phyloP scores from a whole-genome alignment of 2,113 vertebrate species.

The Serilophus lunatus region DNA sequence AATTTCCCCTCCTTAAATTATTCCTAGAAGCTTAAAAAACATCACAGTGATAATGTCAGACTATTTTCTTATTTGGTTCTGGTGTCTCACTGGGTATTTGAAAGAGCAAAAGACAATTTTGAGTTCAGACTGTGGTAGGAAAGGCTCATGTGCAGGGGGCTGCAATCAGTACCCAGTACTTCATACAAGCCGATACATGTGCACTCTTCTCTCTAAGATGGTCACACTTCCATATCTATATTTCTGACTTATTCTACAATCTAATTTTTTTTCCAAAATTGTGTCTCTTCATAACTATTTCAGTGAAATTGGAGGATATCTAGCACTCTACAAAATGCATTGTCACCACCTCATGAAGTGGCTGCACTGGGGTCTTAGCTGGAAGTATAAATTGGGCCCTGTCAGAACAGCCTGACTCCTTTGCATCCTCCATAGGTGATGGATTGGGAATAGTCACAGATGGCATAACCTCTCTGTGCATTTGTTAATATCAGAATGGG shows the following conservation, averaged over 20 bases:
- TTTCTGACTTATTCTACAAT: not conserved
- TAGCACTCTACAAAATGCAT: not conserved
- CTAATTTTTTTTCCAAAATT: not conserved
- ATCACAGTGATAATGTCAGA: not conserved
- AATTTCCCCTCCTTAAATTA: not conserved
- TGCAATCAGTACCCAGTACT: not conserved
- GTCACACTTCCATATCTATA: rapidly evolving
- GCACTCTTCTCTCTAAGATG: not conserved
- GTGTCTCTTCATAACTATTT: not conserved
- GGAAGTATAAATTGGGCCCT: not conserved
- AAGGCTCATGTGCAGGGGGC: not conserved
- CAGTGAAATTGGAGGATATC: not conserved
- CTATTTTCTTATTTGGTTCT: not conserved
- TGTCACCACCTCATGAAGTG: not conserved
- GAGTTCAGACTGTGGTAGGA: not conserved
- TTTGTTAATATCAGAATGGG: not conserved
- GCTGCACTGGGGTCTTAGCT: not conserved
- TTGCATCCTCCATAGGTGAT: not conserved
- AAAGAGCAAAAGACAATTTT: not conserved
- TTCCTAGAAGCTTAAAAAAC: not conserved
- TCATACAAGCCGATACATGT: rapidly evolving
- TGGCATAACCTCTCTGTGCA: not conserved
- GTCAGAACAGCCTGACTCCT: not conserved
- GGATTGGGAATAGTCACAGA: not conserved
- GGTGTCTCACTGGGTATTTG: not conserved